Evolutionary conservation across 2,888 invertebrate species (phyloP).

Genomic region (Fabriciana adippe): DNA sequence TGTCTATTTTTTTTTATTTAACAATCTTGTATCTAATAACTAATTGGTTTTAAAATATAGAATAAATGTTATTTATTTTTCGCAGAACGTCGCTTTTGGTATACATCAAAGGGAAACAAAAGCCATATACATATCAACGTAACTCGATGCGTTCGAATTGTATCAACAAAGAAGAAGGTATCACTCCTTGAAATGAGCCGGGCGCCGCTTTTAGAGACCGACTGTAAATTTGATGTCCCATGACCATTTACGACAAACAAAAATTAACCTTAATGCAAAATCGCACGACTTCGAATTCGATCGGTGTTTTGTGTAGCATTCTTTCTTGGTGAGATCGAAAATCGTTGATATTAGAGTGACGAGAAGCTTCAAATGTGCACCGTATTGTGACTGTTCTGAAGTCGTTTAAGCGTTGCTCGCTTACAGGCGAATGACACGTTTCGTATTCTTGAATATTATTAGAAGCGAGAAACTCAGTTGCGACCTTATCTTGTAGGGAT

Average conservation of each 20-base stretch:
- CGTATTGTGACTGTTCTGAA: slow-evolving; percentile 64
- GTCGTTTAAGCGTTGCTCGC: slow-evolving; percentile 66
- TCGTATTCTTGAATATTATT: slow-evolving; percentile 55
- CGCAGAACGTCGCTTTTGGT: not conserved
- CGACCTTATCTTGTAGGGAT: slow-evolving; percentile 50
- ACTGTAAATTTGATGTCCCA: slow-evolving; percentile 74
- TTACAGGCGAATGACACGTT: slow-evolving; percentile 65
- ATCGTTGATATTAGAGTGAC: slow-evolving; percentile 71
- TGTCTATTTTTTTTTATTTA: not conserved
- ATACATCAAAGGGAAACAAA: slow-evolving; percentile 2
- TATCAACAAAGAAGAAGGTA: slow-evolving; percentile 69
- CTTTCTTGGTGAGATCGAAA: slow-evolving; percentile 65
- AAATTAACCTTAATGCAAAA: slow-evolving; percentile 64
- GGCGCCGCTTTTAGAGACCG: slow-evolving; percentile 68
- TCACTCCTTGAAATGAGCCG: slow-evolving; percentile 70
- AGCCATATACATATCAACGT: slow-evolving; percentile 11
- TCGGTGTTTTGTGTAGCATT: slow-evolving; percentile 50
- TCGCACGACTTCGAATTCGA: slow-evolving; percentile 57
- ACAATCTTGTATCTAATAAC: not conserved
- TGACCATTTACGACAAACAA: slow-evolving; percentile 55
- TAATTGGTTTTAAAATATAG: not conserved
- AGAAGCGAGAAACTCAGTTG: slow-evolving; percentile 50
- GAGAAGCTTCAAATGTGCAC: slow-evolving; percentile 67
- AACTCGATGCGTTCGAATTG: slow-evolving; percentile 51
- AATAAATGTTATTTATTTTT: not conserved